Evolutionary conservation across 2,797 vertebrate genomes (phyloP).

Genomic region (Cirrhinus molitorella): DNA sequence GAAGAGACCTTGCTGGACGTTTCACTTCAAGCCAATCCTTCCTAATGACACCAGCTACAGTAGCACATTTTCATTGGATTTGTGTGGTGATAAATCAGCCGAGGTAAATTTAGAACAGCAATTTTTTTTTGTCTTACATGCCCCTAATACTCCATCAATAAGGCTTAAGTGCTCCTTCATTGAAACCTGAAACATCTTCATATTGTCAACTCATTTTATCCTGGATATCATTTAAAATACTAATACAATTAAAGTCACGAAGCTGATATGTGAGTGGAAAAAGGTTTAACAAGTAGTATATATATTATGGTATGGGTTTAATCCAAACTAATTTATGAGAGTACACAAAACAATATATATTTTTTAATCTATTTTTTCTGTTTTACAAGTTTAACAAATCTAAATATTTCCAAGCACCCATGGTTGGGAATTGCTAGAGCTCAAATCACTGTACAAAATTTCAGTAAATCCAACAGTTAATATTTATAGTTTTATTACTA

Average conservation of each 20-base stretch:
- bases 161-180: neutral
- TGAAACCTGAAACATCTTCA: neutral
- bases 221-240: neutral
- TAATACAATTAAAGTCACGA: neutral
- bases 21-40: constrained; percentile 16
- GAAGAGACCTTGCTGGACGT: constrained; percentile 23
- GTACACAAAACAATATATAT: neutral
- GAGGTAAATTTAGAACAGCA: constrained; percentile 16
- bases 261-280: neutral
- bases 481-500: neutral
- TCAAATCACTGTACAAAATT: neutral
- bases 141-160: neutral
- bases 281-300: neutral
- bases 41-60: neutral
- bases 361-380: neutral
- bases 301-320: neutral
- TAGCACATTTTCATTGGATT: constrained; percentile 3
- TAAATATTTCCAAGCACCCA: neutral
- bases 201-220: neutral
- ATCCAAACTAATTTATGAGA: neutral
- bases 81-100: neutral
- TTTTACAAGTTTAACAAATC: neutral
- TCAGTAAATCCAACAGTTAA: neutral
- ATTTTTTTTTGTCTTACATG: neutral
- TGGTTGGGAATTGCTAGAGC: neutral